Percentiles rank a stretch among this genome's conserved stretches.
Conservation (phyloP, 1,140 invertebrate genomes). For the Pachyrhynchus sulphureomaculatus region DNA sequence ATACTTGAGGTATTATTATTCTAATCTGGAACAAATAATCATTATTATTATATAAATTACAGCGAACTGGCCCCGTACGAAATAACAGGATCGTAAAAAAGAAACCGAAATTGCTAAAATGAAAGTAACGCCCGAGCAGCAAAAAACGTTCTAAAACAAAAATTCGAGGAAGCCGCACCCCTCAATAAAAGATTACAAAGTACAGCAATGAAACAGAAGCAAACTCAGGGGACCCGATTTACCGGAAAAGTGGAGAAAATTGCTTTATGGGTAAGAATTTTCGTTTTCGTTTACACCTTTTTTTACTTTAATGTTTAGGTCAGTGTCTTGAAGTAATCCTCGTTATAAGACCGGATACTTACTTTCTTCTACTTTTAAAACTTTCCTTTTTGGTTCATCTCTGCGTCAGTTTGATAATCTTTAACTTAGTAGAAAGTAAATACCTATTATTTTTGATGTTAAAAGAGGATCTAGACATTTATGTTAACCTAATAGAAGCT, state of each 20-base stretch:
- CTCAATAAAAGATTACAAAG: slow-evolving; percentile 77
- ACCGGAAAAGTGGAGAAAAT: slow-evolving; percentile 53
- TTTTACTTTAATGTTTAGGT: too few species aligned
- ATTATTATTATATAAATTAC: not conserved
- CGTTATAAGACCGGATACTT: too few species aligned
- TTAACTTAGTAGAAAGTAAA: too few species aligned
- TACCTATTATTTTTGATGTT: slow-evolving; percentile 37
- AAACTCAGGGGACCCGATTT: slow-evolving; percentile 48
- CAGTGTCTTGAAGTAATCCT: too few species aligned
- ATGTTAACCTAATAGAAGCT: slow-evolving; percentile 72
- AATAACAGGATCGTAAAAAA: slow-evolving; percentile 77
- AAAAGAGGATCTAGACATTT: slow-evolving; percentile 74
- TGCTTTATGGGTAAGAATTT: slow-evolving; percentile 56
- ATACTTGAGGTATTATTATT: too few species aligned
- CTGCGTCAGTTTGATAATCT: not conserved
- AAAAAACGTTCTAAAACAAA: slow-evolving; percentile 83
- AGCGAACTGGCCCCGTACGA: slow-evolving; percentile 71
- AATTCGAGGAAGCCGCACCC: slow-evolving; percentile 79
- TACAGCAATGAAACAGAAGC: slow-evolving; percentile 55
- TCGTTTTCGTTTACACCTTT: too few species aligned
- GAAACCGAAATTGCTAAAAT: slow-evolving; percentile 77
- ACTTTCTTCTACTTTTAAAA: not conserved
- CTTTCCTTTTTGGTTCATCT: not conserved
- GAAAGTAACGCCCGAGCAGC: slow-evolving; percentile 73
- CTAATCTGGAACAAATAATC: too few species aligned